Conservation (phyloP, 2,888 invertebrate genomes). For the Tenthredo livida region DNA sequence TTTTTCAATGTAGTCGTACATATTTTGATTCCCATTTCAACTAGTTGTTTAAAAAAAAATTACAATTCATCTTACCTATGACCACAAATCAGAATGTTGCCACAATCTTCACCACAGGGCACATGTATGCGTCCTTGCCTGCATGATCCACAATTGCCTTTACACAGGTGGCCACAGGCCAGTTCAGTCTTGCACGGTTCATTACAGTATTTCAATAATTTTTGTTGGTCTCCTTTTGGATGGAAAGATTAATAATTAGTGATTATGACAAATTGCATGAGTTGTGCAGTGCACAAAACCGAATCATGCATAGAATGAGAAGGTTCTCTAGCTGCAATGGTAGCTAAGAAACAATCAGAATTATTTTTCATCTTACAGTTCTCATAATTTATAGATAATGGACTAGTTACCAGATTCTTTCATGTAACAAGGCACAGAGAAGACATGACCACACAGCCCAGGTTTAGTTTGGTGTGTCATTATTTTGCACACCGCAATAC, state of each 20-base stretch:
- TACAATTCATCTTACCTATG: constrained; percentile 78
- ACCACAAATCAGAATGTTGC: constrained; percentile 82
- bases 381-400: not conserved
- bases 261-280: not conserved
- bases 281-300: not conserved
- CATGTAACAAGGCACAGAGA: constrained; percentile 77
- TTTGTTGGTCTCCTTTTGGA: not conserved
- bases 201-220: constrained; percentile 75
- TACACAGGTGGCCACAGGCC: constrained; percentile 80
- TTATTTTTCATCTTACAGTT: not conserved
- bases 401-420: constrained; percentile 43
- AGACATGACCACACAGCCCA: constrained; percentile 80
- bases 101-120: constrained; percentile 81
- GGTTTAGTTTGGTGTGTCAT: not conserved
- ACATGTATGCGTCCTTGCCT: constrained; percentile 82
- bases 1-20: not conserved
- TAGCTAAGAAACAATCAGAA: not conserved
- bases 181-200: constrained; percentile 77
- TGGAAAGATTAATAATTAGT: not conserved
- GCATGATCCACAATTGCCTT: constrained; percentile 81
- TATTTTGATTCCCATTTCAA: not conserved
- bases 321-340: constrained; percentile 62
- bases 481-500: constrained; percentile 73
- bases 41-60: not conserved
- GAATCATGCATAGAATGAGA: too few species aligned